phyloP scores from a whole-genome alignment of 2,797 vertebrate genomes.

The Pseudomugil gertrudae region DNA sequence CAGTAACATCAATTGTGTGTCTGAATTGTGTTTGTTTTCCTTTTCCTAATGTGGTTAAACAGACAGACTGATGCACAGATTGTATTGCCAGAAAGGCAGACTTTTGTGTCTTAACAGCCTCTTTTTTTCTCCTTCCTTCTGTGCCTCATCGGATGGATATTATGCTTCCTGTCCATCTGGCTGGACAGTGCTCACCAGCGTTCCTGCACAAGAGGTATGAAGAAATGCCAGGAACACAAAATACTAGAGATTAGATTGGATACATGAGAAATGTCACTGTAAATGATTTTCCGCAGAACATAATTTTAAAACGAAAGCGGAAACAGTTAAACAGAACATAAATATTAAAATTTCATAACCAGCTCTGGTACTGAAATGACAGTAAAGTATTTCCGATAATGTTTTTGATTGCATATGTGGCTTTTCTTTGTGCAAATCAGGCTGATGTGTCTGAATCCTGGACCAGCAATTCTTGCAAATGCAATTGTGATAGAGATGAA shows the following conservation, averaged over 20 bases:
- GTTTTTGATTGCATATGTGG: slow-evolving; percentile 25
- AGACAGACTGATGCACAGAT: slow-evolving; percentile 44
- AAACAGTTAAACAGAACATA: background rate
- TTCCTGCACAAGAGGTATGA: slow-evolving; percentile 76
- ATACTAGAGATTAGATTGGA: slow-evolving; percentile 10
- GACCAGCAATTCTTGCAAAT: slow-evolving; percentile 90
- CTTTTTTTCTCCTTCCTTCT: slow-evolving; percentile 23
- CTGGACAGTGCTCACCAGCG: slow-evolving; percentile 59
- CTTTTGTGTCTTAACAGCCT: slow-evolving; percentile 40
- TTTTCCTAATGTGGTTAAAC: slow-evolving; percentile 8
- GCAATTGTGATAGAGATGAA: slow-evolving; percentile 86
- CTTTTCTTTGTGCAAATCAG: slow-evolving; percentile 60
- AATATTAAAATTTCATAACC: background rate
- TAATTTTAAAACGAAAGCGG: background rate
- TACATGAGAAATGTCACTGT: background rate
- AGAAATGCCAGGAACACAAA: slow-evolving; percentile 9
- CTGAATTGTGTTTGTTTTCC: slow-evolving; percentile 25
- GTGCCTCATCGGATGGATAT: slow-evolving; percentile 28
- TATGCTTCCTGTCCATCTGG: slow-evolving; percentile 47
- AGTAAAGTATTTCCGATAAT: background rate
- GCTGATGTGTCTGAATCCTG: slow-evolving; percentile 83
- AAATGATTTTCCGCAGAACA: background rate
- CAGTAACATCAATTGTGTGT: slow-evolving; percentile 1
- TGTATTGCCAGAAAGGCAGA: slow-evolving; percentile 24
- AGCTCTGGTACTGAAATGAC: background rate